A percentile compares a stretch with the other conserved stretches of the same genome.
Conservation (phyloP, 1,140 invertebrate genomes). For the Mactra quadrangularis region DNA sequence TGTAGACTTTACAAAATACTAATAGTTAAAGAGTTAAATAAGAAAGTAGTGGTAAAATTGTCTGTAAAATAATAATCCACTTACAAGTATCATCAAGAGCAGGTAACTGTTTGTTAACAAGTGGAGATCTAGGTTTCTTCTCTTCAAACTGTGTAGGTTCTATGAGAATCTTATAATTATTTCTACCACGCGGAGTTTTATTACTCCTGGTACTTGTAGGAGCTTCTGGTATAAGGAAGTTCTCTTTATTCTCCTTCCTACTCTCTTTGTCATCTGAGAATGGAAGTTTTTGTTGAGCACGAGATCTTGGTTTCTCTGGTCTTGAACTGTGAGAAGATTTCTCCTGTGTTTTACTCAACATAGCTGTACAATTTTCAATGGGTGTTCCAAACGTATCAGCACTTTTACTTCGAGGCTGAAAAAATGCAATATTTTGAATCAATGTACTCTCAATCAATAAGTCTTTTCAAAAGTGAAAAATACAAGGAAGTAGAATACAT, state of each 20-base stretch:
- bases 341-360: slow-evolving; percentile 28
- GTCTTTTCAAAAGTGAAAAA: no score
- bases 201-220: slow-evolving; percentile 65
- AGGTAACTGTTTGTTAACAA: slow-evolving; percentile 71
- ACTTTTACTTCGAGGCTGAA: slow-evolving; percentile 66
- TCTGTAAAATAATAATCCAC: no score
- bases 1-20: no score
- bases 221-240: slow-evolving; percentile 81
- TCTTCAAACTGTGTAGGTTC: slow-evolving; percentile 46
- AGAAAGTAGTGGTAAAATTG: no score
- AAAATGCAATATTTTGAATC: no score
- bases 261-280: slow-evolving; percentile 63
- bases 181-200: slow-evolving; percentile 42
- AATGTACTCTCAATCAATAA: no score
- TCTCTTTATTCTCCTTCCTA: slow-evolving; percentile 79
- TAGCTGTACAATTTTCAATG: slow-evolving; percentile 19
- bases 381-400: slow-evolving; percentile 59
- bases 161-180: slow-evolving; percentile 55
- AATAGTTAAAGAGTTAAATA: no score
- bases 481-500: no score
- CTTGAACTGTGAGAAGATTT: slow-evolving; percentile 13
- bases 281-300: slow-evolving; percentile 72
- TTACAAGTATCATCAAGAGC: slow-evolving; percentile 77
- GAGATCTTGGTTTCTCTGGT: slow-evolving; percentile 63
- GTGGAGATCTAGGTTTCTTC: slow-evolving; percentile 68